Evolutionary conservation across 64 coral and sea anemone species (phyloP).

Genomic region (Montipora foliosa): DNA sequence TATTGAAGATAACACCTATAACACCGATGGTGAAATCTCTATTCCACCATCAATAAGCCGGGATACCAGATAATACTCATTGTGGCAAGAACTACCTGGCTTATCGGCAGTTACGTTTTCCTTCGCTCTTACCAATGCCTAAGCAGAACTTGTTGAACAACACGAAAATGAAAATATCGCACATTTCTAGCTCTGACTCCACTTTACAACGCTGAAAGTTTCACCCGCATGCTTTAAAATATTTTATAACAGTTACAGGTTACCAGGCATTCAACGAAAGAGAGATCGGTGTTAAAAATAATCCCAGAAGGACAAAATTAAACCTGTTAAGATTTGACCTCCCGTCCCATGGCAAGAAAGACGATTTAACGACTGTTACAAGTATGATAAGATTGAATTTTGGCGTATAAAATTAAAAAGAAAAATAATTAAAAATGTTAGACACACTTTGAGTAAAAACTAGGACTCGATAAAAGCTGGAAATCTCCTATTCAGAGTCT

Average conservation of each 20-base stretch:
- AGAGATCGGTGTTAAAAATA: neutral
- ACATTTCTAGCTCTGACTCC: neutral
- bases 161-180: neutral
- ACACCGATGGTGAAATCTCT: neutral
- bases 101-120: neutral
- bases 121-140: neutral
- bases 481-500: neutral
- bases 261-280: neutral
- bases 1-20: neutral
- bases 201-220: neutral
- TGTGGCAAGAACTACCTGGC: neutral
- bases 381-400: slow-evolving; percentile 4
- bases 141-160: slow-evolving; percentile 35
- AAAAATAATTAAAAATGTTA: neutral
- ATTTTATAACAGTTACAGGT: neutral
- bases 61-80: neutral
- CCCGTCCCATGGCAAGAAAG: neutral
- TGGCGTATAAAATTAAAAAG: neutral
- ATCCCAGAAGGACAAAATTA: neutral
- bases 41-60: neutral
- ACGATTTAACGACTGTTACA: slow-evolving; percentile 19
- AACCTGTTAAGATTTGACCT: neutral
- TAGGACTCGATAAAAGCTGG: neutral
- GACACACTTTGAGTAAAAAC: neutral
- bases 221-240: neutral